Conservation (phyloP, 2,888 invertebrate genomes). For the Carabus problematicus region DNA sequence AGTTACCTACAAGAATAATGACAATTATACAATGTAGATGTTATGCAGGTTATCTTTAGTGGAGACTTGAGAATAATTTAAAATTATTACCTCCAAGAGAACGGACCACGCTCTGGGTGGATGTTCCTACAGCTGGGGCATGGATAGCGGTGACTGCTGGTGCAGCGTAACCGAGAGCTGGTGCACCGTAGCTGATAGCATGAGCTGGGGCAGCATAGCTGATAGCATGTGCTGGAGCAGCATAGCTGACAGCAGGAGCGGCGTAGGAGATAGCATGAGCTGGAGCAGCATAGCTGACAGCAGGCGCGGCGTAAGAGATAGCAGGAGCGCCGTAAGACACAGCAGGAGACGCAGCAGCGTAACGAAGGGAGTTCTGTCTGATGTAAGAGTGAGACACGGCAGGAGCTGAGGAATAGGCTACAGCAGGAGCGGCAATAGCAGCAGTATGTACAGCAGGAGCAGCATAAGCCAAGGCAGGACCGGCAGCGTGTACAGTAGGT, state of each 20-base stretch:
- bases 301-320: slow-evolving; percentile 49
- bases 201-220: slow-evolving; percentile 63
- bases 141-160: slow-evolving; percentile 51
- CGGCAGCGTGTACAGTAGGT: slow-evolving; percentile 19
- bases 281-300: slow-evolving; percentile 48
- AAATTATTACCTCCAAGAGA: slow-evolving; percentile 61
- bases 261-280: slow-evolving; percentile 48
- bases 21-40: background rate
- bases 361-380: slow-evolving; percentile 49
- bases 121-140: slow-evolving; percentile 54
- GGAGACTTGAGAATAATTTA: too few species aligned
- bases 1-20: slow-evolving; percentile 52
- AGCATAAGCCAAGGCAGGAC: slow-evolving; percentile 45
- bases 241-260: slow-evolving; percentile 59
- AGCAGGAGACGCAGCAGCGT: slow-evolving; percentile 50
- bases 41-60: too few species aligned
- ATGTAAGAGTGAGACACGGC: slow-evolving; percentile 50
- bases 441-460: slow-evolving; percentile 56
- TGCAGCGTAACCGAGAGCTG: slow-evolving; percentile 61
- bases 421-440: slow-evolving; percentile 50
- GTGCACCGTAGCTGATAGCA: slow-evolving; percentile 65
- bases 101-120: slow-evolving; percentile 66
- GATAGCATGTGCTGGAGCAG: slow-evolving; percentile 30
- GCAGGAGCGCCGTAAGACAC: slow-evolving; percentile 51
- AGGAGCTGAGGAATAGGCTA: slow-evolving; percentile 51